These are phyloP conservation scores for Paramisgurnus dabryanus DNA, from an alignment of 2,113 vertebrate species.

Conservation along the genomic window DNA sequence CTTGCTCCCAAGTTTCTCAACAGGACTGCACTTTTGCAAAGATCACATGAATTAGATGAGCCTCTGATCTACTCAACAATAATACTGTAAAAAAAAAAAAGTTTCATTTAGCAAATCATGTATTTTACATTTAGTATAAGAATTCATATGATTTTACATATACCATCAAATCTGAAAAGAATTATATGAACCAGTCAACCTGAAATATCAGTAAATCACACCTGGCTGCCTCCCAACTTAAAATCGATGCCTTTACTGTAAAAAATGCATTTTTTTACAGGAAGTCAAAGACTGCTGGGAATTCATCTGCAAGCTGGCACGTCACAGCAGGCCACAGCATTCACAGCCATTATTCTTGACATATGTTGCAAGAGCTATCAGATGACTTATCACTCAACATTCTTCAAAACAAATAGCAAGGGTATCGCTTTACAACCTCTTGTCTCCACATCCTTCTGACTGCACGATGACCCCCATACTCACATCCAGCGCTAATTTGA, in stretches of 20 bases:
- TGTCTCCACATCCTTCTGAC: slow-evolving; percentile 9
- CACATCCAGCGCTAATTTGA: slow-evolving; percentile 50
- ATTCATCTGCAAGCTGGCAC: background rate
- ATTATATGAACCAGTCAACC: no score
- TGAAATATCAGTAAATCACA: no score
- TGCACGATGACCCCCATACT: slow-evolving; percentile 45
- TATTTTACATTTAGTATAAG: no score
- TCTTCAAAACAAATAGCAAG: slow-evolving; percentile 10
- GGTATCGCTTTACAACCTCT: slow-evolving; percentile 1
- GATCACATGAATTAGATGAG: no score
- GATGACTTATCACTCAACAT: slow-evolving; percentile 27
- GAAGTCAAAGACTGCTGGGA: background rate
- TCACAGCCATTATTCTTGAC: background rate
- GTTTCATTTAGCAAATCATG: no score
- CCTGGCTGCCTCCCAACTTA: no score
- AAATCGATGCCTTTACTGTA: background rate
- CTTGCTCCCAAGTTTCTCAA: no score
- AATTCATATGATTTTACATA: no score
- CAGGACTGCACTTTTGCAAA: no score
- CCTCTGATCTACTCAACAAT: no score
- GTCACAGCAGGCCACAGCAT: slow-evolving; percentile 35
- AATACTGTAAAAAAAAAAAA: no score
- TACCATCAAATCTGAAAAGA: no score
- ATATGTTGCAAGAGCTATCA: background rate
- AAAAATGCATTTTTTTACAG: background rate